These are phyloP conservation scores for Cantharis flavilabris DNA, from an alignment of 2,888 invertebrate species.

Conservation along the genomic window DNA sequence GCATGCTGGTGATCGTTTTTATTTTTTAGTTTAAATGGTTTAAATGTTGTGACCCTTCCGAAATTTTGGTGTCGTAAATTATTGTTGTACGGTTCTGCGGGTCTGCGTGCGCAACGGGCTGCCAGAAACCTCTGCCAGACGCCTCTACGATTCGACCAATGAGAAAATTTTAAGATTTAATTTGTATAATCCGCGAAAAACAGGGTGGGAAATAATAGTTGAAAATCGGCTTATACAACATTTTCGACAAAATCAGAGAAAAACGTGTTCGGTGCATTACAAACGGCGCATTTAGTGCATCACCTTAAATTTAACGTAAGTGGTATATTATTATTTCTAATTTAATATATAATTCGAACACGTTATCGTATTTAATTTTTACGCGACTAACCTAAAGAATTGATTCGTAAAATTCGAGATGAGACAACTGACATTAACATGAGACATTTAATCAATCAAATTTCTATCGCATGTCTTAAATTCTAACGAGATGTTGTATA, in stretches of 20 bases:
- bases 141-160: constrained; percentile 50
- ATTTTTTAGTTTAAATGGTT: background rate
- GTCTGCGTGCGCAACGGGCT: constrained; percentile 31
- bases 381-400: constrained; percentile 8
- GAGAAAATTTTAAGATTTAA: constrained; percentile 36
- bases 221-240: constrained; percentile 47
- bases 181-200: constrained; percentile 47
- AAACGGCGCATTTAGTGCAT: constrained; percentile 36
- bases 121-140: constrained; percentile 58
- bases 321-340: constrained; percentile 27
- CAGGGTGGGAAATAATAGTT: constrained; percentile 48
- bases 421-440: constrained; percentile 12
- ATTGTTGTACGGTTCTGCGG: constrained; percentile 35
- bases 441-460: constrained; percentile 42
- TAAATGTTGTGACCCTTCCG: background rate
- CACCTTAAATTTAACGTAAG: constrained; percentile 55
- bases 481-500: constrained; percentile 39
- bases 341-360: constrained; percentile 4
- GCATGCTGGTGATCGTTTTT: background rate
- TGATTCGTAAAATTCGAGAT: background rate
- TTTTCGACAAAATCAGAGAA: constrained; percentile 38
- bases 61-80: background rate
- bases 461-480: constrained; percentile 46
- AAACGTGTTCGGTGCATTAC: constrained; percentile 29
- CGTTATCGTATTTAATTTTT: constrained; percentile 1